These are phyloP conservation scores for Drosophila malerkotliana DNA, from an alignment of 1,140 invertebrate genomes.

Conservation along the genomic window DNA sequence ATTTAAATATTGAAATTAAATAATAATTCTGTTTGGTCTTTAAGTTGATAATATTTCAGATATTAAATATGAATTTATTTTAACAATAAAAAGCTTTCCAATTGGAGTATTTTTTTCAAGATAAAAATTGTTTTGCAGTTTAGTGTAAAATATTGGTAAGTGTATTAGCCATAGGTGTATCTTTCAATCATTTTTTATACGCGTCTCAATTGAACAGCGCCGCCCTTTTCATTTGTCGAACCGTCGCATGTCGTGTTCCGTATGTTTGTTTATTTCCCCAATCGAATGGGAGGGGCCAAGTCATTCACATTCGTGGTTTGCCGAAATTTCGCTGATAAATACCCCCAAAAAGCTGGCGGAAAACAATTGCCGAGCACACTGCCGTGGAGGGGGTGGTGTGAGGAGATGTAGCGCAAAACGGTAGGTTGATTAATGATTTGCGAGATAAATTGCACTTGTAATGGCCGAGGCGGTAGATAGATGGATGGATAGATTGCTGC, in stretches of 20 bases:
- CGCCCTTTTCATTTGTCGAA: constrained; percentile 68
- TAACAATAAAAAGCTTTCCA: too few relatives aligned
- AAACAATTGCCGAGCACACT: constrained; percentile 29
- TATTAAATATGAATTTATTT: too few relatives aligned
- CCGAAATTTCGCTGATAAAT: constrained; percentile 43
- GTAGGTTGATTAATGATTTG: constrained; percentile 78
- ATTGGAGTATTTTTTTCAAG: too few relatives aligned
- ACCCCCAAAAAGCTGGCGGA: constrained; percentile 9
- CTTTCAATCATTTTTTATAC: constrained; percentile 66
- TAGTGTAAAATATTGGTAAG: constrained; percentile 23
- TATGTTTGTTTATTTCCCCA: constrained; percentile 25
- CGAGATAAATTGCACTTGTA: constrained; percentile 82
- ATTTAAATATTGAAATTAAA: too few relatives aligned
- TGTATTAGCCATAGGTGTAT: constrained; percentile 41
- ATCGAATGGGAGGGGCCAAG: constrained; percentile 54
- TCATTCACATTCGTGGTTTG: constrained; percentile 39
- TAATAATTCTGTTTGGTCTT: too few relatives aligned
- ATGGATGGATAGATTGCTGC: constrained; percentile 48
- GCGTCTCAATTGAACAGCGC: constrained; percentile 62
- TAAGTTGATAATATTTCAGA: too few relatives aligned
- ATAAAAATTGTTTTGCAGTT: constrained; percentile 10
- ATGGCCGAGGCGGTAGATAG: constrained; percentile 64
- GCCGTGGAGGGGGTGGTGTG: neutral
- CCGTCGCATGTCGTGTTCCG: constrained; percentile 6
- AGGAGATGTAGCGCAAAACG: constrained; percentile 12